Evolutionary conservation across 2,113 vertebrate genomes (phyloP), one percentile per base, ranked within the genome.

Genomic region (Centropus bengalensis): DNA sequence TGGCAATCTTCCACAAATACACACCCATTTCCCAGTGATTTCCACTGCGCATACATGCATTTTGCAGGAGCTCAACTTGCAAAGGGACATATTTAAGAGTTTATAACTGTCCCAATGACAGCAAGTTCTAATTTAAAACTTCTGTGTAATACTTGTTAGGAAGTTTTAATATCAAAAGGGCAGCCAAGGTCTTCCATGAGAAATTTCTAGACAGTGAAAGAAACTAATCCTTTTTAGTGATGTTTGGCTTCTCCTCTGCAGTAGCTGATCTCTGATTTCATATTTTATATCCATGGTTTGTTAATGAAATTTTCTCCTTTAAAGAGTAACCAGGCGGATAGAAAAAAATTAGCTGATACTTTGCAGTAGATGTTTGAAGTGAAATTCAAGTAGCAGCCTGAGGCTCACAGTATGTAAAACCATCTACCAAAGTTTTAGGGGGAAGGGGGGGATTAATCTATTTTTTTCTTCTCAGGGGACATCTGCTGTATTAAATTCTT

Each of bases 81-180:
- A 93, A 89, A 95, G 96, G 93, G 97, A 97, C 97, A 83, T 96
- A 97, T 98, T 98, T 97, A 97, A 98, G 87, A 96, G 96, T 98
- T 97, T 98, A 98, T 97, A 98, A 97, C 97, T 97, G 96, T 98
- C 97, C 96, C 77, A 54, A 91, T 98, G 98, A 98, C 97, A 98
- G 97, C 96, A 82, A 96, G 97, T 96, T 98, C 97, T 98, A 98
- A 98, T 98, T 98, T 98, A 98, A 98, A 97, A 98, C 96, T 97
- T 95, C 97, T 97, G 95, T 98, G 97, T 97, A 97, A 97, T 97
- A 98, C 97, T 98, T 97, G 97, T 98, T 98, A 98, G 98, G 97
- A 98, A 97, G 97, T 98, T 98, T 98, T 98, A 98, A 98, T 98
- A 98, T 97, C 96, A 97, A 97, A 97, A 98, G 97, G 98, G 97